Conservation (phyloP, 2,113 vertebrate species). For the Crotalus viridis region DNA sequence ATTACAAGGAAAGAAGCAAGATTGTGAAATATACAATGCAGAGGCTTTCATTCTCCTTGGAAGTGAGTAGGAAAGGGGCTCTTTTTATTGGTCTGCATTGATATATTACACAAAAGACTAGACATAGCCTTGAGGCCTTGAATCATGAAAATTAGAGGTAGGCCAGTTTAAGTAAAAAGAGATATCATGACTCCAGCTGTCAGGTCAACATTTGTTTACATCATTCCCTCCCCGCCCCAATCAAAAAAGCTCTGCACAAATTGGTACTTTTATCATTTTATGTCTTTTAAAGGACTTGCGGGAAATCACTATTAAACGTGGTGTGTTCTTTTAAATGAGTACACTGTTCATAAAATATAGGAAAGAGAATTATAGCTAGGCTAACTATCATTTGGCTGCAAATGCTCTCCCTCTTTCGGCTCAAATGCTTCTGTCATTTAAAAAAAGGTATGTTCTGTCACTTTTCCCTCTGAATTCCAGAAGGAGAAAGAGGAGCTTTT, state of each 20-base stretch:
- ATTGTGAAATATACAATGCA: conserved; percentile 14
- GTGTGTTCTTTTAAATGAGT: background rate
- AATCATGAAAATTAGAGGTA: conserved; percentile 42
- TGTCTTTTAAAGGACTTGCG: background rate
- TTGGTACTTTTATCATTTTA: conserved; percentile 9
- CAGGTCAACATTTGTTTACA: conserved; percentile 46
- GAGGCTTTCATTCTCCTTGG: conserved; percentile 31
- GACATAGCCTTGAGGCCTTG: conserved; percentile 32
- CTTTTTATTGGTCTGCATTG: conserved; percentile 52
- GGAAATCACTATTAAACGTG: conserved; percentile 20
- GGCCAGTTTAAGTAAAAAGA: background rate
- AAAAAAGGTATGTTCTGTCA: background rate
- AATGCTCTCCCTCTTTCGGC: background rate
- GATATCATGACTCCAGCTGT: background rate
- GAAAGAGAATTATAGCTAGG: rapidly evolving
- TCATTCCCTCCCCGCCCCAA: background rate
- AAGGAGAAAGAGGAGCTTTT: background rate
- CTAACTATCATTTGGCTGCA: background rate
- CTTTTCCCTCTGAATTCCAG: background rate
- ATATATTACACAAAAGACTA: conserved; percentile 58
- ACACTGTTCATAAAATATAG: background rate
- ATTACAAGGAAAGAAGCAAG: conserved; percentile 42
- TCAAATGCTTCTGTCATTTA: background rate
- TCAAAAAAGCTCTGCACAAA: conserved; percentile 6
- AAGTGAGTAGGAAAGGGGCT: conserved; percentile 31